Conservation (phyloP, 2,797 vertebrate species). For the Epinephelus coioides region DNA sequence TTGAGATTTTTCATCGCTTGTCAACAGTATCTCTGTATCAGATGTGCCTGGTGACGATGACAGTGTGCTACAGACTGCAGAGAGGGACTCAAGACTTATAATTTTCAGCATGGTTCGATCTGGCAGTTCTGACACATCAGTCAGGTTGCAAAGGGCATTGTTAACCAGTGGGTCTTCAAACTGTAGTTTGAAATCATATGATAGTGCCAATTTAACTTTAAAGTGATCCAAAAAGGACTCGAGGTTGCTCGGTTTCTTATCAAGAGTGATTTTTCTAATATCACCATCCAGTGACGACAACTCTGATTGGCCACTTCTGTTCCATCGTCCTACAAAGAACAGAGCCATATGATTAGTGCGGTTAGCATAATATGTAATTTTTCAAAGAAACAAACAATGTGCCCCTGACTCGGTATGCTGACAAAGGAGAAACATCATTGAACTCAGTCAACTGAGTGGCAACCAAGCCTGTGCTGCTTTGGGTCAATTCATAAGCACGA, state of each 20-base stretch:
- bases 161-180: neutral
- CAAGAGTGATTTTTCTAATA: slow-evolving; percentile 4
- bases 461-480: slow-evolving; percentile 4
- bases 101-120: slow-evolving; percentile 6
- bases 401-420: neutral
- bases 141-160: slow-evolving; percentile 5
- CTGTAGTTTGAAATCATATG: neutral
- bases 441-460: neutral
- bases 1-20: slow-evolving; percentile 6
- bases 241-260: neutral
- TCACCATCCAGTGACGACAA: neutral
- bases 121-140: slow-evolving; percentile 9
- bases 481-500: slow-evolving; percentile 2
- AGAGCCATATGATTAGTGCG: neutral
- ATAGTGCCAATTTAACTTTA: neutral
- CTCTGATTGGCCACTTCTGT: neutral
- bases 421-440: slow-evolving; percentile 16
- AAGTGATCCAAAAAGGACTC: neutral
- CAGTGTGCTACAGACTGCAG: neutral
- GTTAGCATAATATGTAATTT: neutral
- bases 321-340: slow-evolving; percentile 1
- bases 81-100: slow-evolving; percentile 9
- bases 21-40: slow-evolving; percentile 4
- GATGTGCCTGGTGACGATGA: neutral
- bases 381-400: slow-evolving; percentile 15